These are phyloP conservation scores for Heteromurus nitidus DNA, from an alignment of 2,888 invertebrate species.

Conservation along the genomic window DNA sequence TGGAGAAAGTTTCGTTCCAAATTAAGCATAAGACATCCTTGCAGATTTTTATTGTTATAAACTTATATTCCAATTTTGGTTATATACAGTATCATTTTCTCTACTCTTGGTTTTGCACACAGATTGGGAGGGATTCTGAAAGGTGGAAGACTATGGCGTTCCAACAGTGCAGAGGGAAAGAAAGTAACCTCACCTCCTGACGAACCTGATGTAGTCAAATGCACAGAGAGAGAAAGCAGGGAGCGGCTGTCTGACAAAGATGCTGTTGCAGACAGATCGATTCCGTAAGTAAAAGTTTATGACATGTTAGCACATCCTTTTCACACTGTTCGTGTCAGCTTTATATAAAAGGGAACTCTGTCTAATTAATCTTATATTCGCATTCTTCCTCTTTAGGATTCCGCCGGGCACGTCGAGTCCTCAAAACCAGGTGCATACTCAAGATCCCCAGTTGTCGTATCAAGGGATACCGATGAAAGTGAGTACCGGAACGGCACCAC, in stretches of 20 bases:
- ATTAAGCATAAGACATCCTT: no score
- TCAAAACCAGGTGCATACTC: constrained; percentile 62
- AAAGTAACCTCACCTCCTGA: constrained; percentile 72
- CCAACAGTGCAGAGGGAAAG: constrained; percentile 73
- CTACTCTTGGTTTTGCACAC: constrained; percentile 1
- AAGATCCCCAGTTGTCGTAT: constrained; percentile 53
- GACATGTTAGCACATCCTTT: background rate
- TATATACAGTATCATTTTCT: background rate
- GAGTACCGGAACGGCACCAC: constrained; percentile 72
- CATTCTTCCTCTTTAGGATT: constrained; percentile 39
- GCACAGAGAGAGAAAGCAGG: constrained; percentile 72
- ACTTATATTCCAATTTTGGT: no score
- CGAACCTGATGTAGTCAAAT: constrained; percentile 73
- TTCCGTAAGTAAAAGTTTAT: constrained; percentile 29
- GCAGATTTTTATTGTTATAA: no score
- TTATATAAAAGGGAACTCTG: no score
- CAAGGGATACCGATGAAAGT: constrained; percentile 67
- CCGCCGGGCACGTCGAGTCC: constrained; percentile 41
- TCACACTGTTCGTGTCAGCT: no score
- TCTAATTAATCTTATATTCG: no score
- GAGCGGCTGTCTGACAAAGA: constrained; percentile 70
- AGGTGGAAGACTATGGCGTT: constrained; percentile 84
- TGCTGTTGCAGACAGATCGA: constrained; percentile 44
- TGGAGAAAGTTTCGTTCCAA: no score
- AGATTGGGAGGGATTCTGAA: constrained; percentile 83